Conservation (phyloP, 2,888 invertebrate genomes). For the Yponomeuta malinellus region DNA sequence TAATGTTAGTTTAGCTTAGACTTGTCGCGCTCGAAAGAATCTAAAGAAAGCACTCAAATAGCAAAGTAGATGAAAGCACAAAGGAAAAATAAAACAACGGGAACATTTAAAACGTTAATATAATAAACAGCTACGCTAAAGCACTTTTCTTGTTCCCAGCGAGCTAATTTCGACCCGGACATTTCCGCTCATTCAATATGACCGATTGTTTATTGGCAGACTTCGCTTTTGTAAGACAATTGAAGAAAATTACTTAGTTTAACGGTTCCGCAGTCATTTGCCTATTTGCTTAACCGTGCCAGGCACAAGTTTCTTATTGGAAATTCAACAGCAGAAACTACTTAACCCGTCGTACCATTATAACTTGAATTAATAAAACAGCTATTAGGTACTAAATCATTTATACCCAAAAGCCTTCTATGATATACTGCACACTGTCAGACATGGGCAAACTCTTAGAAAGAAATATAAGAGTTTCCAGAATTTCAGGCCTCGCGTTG, state of each 20-base stretch:
- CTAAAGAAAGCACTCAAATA: constrained; percentile 5
- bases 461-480: too few relatives aligned
- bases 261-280: constrained; percentile 34
- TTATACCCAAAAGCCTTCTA: too few relatives aligned
- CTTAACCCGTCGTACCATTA: neutral
- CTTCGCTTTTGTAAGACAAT: constrained; percentile 64
- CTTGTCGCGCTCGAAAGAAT: neutral
- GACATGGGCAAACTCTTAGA: too few relatives aligned
- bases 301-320: constrained; percentile 5
- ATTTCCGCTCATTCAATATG: constrained; percentile 75
- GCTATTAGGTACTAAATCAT: neutral
- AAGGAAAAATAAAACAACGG: constrained; percentile 10
- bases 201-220: constrained; percentile 71
- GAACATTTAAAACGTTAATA: constrained; percentile 52
- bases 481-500: too few relatives aligned
- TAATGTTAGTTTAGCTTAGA: neutral
- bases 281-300: constrained; percentile 12
- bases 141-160: constrained; percentile 68
- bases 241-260: constrained; percentile 61
- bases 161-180: constrained; percentile 70
- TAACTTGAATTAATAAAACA: neutral
- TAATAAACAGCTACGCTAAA: constrained; percentile 67
- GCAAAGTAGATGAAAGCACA: neutral
- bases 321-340: neutral
- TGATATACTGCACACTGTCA: too few relatives aligned